phyloP scores from a whole-genome alignment of 2,113 vertebrate genomes.

The Tretioscincus oriximinensis region DNA sequence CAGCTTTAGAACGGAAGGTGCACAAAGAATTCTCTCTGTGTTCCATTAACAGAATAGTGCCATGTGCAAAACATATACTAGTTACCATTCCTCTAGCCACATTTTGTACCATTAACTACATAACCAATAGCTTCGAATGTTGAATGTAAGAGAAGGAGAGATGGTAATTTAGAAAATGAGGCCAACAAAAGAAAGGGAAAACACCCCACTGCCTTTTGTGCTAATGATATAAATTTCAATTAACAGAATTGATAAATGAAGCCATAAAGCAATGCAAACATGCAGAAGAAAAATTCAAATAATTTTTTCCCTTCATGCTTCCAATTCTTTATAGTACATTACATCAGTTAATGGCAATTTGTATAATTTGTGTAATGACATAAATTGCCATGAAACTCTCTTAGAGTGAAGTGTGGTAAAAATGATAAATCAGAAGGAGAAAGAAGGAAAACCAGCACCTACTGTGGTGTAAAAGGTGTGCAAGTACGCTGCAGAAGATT shows the following conservation, averaged over 20 bases:
- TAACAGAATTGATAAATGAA: slow-evolving; percentile 71
- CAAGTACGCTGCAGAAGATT: not conserved
- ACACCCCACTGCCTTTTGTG: slow-evolving; percentile 55
- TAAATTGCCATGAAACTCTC: slow-evolving; percentile 72
- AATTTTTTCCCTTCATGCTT: slow-evolving; percentile 69
- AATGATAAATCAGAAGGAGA: slow-evolving; percentile 69
- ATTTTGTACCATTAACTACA: too few relatives aligned
- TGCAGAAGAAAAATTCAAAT: slow-evolving; percentile 73
- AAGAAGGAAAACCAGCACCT: slow-evolving; percentile 39
- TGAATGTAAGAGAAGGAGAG: slow-evolving; percentile 7
- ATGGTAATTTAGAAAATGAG: slow-evolving; percentile 54
- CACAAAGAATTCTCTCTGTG: too few relatives aligned
- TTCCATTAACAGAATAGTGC: too few relatives aligned
- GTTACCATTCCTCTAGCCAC: too few relatives aligned
- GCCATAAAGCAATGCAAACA: slow-evolving; percentile 70
- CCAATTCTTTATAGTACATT: slow-evolving; percentile 78
- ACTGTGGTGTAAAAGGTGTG: slow-evolving; percentile 23
- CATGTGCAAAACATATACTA: too few relatives aligned
- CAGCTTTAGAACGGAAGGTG: too few relatives aligned
- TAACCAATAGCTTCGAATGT: too few relatives aligned
- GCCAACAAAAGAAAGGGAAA: slow-evolving; percentile 44
- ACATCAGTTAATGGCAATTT: slow-evolving; percentile 78
- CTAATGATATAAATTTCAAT: slow-evolving; percentile 68
- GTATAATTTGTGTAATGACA: slow-evolving; percentile 80
- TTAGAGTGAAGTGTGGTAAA: slow-evolving; percentile 67